Evolutionary conservation across 2,113 vertebrate species (phyloP).

Genomic region (Tupaia tana): DNA sequence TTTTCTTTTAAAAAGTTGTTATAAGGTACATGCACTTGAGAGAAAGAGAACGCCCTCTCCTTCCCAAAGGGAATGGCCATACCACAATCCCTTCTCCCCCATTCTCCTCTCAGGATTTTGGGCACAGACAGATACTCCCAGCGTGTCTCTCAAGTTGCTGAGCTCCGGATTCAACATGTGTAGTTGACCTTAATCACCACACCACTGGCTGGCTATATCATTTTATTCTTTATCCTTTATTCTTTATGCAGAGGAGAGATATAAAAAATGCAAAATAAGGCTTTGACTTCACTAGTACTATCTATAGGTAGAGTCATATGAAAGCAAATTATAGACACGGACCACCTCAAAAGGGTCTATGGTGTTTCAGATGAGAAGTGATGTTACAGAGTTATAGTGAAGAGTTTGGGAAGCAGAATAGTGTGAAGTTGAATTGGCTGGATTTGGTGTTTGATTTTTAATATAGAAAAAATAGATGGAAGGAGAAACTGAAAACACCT

Average conservation of each 20-base stretch:
- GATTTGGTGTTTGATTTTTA: neutral
- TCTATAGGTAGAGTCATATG: neutral
- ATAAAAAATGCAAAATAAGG: neutral
- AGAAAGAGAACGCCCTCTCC: too few relatives aligned
- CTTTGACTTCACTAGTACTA: neutral
- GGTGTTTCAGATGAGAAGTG: neutral
- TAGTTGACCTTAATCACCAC: too few relatives aligned
- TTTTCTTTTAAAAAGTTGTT: too few relatives aligned
- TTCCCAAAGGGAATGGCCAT: too few relatives aligned
- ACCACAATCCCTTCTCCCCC: too few relatives aligned
- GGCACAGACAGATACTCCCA: too few relatives aligned
- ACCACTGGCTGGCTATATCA: too few relatives aligned
- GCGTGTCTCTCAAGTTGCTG: too few relatives aligned
- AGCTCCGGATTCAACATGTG: too few relatives aligned
- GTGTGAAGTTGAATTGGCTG: neutral
- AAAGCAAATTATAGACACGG: neutral
- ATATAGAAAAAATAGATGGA: neutral
- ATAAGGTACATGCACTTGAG: too few relatives aligned
- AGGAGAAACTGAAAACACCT: neutral
- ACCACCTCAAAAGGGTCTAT: neutral
- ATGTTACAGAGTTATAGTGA: neutral
- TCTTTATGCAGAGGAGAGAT: neutral
- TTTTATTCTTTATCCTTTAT: neutral
- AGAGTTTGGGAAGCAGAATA: neutral
- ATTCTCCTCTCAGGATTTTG: too few relatives aligned